Base-by-base conservation (phyloP, 1,140 invertebrate species). In the Lepidurus packardi region DNA sequence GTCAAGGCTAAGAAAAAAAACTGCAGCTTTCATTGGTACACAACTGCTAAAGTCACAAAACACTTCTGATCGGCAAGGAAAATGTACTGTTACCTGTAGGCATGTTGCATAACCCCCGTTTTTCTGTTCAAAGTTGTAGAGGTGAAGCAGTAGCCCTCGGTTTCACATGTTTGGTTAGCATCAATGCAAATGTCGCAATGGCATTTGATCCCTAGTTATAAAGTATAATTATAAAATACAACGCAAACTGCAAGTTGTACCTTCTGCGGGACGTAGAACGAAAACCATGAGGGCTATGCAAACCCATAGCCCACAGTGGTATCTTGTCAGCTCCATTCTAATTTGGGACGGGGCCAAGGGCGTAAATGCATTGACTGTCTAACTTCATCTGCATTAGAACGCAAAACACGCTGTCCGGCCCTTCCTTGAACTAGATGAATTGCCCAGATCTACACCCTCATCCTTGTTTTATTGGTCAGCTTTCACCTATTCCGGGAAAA, bases 111-210 rank as follows among this genome's bases (percentile, higher is more conserved):
- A 79, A 86, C 85, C 77, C 87, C 88, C 24, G 81, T 82, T 76
- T 77, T 77, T 4, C 75, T 8, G 76, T 90, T 87, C 80, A 91
- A 84, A 79, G 89, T 89, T 78, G 91, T 91, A 43, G 92, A 92
- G 5, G 93, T 92, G 82, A 92, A 95, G 85, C 93, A 96, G 82
- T 90, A 92, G 24, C 94, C 94, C 87, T 96, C 93, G 7, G 94
- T 95, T 83, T 91, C 90, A 86, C 94, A 96, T 43, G 93, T 93
- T 82, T 90, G 86, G 85, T 96, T 94, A n/a, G 86, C 88, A n/a
- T 90, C 87, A n/a, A 77, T 79, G 84, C 92, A 94, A 82, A 91
- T 89, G 83, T 93, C 92, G 86, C 92, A 93, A 83, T 91, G 89
- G 84, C 92, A 93, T 84, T 90, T 89, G 78, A 90, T 82, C 82